These are phyloP conservation scores for Psephotus haematonotus DNA, from an alignment of 2,113 vertebrate species.

Conservation along the genomic window DNA sequence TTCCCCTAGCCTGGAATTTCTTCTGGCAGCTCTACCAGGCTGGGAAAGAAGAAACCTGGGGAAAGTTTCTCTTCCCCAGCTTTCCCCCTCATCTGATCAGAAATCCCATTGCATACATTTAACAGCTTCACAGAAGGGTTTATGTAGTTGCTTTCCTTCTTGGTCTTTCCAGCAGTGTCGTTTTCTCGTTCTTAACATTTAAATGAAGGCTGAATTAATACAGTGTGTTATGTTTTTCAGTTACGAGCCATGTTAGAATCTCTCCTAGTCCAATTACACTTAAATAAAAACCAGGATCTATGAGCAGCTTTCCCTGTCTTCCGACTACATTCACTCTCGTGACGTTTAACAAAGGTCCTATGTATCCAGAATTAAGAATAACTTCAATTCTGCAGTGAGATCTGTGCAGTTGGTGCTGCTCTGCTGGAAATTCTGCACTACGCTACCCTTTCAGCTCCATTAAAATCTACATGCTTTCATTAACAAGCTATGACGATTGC, in stretches of 20 bases:
- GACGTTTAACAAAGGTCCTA: not conserved
- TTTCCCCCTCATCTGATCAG: not conserved
- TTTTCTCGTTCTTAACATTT: not conserved
- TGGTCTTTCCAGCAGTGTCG: not conserved
- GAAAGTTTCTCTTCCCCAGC: not conserved
- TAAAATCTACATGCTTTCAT: conserved; percentile 2
- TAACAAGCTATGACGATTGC: not conserved
- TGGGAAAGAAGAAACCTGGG: not conserved
- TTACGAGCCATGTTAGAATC: not conserved
- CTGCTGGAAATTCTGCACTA: not conserved
- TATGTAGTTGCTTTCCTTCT: not conserved
- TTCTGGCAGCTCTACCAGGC: not conserved
- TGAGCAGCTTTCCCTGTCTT: not conserved
- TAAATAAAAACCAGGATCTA: not conserved
- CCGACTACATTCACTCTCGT: not conserved
- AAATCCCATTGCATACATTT: not conserved
- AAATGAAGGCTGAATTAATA: not conserved
- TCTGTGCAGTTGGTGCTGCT: not conserved
- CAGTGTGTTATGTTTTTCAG: not conserved
- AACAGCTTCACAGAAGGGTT: not conserved
- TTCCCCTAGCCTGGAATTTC: not conserved
- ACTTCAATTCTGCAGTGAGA: not conserved
- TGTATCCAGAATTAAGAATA: not conserved
- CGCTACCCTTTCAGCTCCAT: not conserved
- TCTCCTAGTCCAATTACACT: not conserved